Evolutionary conservation across 2,113 vertebrate genomes (phyloP).

Genomic region (Phalacrocorax carbo): DNA sequence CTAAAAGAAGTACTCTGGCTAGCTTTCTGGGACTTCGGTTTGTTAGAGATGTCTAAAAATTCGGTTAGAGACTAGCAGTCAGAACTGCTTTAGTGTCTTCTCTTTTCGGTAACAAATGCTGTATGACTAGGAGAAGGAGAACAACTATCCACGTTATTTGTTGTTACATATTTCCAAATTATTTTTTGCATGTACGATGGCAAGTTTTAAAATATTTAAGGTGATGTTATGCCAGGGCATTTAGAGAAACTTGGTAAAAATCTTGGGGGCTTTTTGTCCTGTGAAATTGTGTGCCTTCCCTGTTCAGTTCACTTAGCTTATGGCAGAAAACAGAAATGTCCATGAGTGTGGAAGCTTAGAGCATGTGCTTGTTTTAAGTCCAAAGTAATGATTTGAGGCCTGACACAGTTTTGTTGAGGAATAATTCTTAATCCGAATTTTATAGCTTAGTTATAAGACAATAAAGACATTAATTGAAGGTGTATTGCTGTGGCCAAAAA

Average conservation of each 20-base stretch:
- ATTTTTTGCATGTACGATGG: not conserved
- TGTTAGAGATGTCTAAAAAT: not conserved
- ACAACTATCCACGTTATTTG: rapidly evolving
- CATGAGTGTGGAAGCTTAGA: not conserved
- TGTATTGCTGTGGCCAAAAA: not conserved
- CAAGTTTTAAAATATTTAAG: not conserved
- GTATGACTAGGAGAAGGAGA: not conserved
- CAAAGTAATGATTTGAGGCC: not conserved
- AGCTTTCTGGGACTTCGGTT: rapidly evolving
- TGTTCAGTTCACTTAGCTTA: not conserved
- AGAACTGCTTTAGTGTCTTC: not conserved
- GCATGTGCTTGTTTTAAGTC: not conserved
- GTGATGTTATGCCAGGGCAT: not conserved
- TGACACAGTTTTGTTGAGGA: not conserved
- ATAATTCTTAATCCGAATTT: not conserved
- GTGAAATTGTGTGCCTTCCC: not conserved
- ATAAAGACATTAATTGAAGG: not conserved
- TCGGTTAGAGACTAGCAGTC: not conserved
- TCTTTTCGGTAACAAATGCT: not conserved
- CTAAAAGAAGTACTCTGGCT: not conserved
- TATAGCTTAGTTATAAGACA: not conserved
- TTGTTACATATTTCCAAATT: not conserved
- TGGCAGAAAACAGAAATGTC: not conserved
- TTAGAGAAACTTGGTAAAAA: not conserved
- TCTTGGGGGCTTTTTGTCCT: not conserved